Evolutionary conservation across 2,888 invertebrate species (phyloP).

Genomic region (Caenorhabditis drosophilae): DNA sequence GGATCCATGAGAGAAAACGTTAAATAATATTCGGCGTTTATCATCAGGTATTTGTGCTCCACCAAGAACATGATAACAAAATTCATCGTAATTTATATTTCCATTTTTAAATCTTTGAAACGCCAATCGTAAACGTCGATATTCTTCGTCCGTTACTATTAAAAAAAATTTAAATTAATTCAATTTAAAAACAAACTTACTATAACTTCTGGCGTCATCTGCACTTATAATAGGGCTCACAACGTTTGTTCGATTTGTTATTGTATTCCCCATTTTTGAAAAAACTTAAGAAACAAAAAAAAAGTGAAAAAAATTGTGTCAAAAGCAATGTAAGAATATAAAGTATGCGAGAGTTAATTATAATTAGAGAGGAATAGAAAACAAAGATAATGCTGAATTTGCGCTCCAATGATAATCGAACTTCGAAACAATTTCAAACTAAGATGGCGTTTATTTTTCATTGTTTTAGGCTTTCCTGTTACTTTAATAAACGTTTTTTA

Average conservation of each 20-base stretch:
- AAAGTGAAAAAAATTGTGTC: no score
- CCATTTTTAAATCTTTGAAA: constrained; percentile 52
- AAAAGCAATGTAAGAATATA: neutral
- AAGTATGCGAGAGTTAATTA: no score
- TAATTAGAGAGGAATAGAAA: no score
- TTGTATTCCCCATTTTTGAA: constrained; percentile 39
- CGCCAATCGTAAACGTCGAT: constrained; percentile 37
- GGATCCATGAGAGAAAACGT: constrained; percentile 43
- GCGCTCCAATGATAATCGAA: no score
- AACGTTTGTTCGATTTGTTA: constrained; percentile 20
- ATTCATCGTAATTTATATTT: constrained; percentile 44
- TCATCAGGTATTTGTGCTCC: constrained; percentile 50
- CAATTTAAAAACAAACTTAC: constrained; percentile 1
- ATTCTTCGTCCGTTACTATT: constrained; percentile 54
- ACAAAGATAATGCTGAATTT: no score
- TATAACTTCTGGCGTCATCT: constrained; percentile 27
- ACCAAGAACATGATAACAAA: constrained; percentile 49
- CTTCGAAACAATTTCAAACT: no score
- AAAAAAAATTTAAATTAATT: constrained; percentile 5
- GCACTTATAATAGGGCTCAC: constrained; percentile 37
- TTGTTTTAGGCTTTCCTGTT: no score
- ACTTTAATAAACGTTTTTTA: no score
- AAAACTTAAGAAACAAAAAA: no score
- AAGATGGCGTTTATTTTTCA: no score
- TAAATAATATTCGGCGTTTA: constrained; percentile 38